A percentile compares a stretch with the other conserved stretches of the same genome.
Evolutionary conservation across 1,140 invertebrate genomes (phyloP).

Genomic region (Magallana gigas): DNA sequence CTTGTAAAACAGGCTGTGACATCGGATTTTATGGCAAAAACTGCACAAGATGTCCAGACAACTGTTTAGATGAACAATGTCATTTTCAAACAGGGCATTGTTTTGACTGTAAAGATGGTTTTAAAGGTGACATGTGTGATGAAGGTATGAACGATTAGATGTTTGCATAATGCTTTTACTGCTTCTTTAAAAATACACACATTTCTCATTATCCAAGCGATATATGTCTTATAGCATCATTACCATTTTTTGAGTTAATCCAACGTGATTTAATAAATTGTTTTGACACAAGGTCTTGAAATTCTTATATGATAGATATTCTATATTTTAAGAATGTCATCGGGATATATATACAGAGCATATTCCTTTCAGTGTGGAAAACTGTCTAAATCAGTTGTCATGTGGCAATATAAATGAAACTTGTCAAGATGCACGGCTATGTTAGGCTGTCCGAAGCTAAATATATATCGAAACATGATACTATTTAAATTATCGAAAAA

Average conservation of each 20-base stretch:
- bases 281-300: no score
- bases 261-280: no score
- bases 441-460: no score
- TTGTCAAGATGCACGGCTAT: slow-evolving; percentile 62
- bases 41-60: slow-evolving; percentile 56
- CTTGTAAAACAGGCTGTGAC: slow-evolving; percentile 52
- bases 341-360: slow-evolving; percentile 55
- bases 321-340: slow-evolving; percentile 65
- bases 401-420: slow-evolving; percentile 62
- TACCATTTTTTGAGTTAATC: no score
- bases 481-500: no score
- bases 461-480: no score
- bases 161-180: no score
- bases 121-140: slow-evolving; percentile 58
- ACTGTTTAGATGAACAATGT: slow-evolving; percentile 62
- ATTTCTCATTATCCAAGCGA: no score
- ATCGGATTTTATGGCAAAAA: slow-evolving; percentile 58
- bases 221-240: no score
- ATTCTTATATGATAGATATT: no score
- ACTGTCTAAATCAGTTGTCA: slow-evolving; percentile 55
- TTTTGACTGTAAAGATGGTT: slow-evolving; percentile 63
- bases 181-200: no score
- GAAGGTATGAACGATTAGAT: slow-evolving; percentile 51
- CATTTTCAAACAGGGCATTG: slow-evolving; percentile 66
- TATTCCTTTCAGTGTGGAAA: slow-evolving; percentile 63